Percentiles rank a stretch among this genome's conserved stretches.
These are phyloP conservation scores for Cynocephalus volans DNA, from an alignment of 2,113 vertebrate species.

Conservation along the genomic window DNA sequence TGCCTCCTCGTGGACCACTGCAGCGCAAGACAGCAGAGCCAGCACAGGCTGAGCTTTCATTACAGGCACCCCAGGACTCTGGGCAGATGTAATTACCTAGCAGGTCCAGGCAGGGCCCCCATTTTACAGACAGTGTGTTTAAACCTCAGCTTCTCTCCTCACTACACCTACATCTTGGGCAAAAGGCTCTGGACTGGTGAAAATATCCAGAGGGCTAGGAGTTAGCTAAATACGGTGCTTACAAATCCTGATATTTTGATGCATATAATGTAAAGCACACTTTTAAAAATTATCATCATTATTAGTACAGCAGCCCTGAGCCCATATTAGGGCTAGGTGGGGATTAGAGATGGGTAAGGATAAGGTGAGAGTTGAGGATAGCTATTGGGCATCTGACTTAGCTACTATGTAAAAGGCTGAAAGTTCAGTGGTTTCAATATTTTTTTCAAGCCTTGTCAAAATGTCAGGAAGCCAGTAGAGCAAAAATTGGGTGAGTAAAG, in stretches of 20 bases:
- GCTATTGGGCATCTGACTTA: neutral
- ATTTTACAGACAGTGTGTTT: neutral
- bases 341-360: neutral
- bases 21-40: neutral
- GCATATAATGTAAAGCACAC: neutral
- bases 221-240: neutral
- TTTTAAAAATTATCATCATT: conserved; percentile 36
- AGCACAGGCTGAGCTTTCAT: conserved; percentile 23
- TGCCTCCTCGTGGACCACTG: neutral
- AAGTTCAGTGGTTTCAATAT: neutral
- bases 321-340: neutral
- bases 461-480: neutral
- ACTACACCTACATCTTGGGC: neutral
- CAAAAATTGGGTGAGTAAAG: neutral
- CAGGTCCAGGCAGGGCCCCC: neutral
- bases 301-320: neutral
- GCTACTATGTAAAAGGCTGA: neutral
- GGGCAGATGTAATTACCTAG: conserved; percentile 58
- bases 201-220: neutral
- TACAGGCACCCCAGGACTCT: neutral
- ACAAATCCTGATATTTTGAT: neutral
- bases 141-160: neutral
- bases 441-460: neutral
- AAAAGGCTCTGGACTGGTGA: neutral
- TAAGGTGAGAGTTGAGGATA: neutral